Base-by-base conservation (phyloP, 2,113 vertebrate species). In the Halichoerus grypus region DNA sequence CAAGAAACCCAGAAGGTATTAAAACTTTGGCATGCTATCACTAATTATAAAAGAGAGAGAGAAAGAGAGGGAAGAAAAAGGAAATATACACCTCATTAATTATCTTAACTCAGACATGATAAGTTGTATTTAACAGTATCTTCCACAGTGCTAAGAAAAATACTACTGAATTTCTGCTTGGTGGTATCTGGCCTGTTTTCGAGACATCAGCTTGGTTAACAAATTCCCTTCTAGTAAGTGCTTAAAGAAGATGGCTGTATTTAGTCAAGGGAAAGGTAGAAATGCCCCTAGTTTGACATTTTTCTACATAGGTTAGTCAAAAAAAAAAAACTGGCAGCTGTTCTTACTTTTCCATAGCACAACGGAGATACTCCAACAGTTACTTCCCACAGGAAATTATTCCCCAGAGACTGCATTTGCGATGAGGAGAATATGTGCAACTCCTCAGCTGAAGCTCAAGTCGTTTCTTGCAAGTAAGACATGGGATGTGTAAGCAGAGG, bases 351-450 rank as follows among this genome's bases (percentile, higher is more conserved):
- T 98, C 69, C 1, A 0, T 91, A 49, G 4, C 98, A 67, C 85
- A 91, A 94, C 28, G 67, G 96, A 98, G 93, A 97, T 95, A 97
- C 87, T 81, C 86, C 4, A 15, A 33, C 57, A n/a, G 91, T 95
- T 94, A 63, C 85, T 97, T 98, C 98, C 97, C 95, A 97, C 97
- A 98, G 95, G 94, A 98, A 98, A 97, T 96, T 92, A 91, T 93
- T 97, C 51, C 92, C 91, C 86, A 91, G 96, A 98, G 90, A 55
- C 55, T 81, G 39, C 57, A 97, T 94, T 97, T 97, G 77, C 80
- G 95, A 86, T 53, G 93, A 39, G 82, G 81, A 95, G 76, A 95
- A 86, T 33, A 67, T 69, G 80, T 86, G 97, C 95, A 88, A 97
- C 95, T 96, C 76, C 12, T 97, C 36, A 90, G 67, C 63, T 80